Evolutionary conservation across 2,888 invertebrate species (phyloP).

Genomic region (Melinopterus prodromus): DNA sequence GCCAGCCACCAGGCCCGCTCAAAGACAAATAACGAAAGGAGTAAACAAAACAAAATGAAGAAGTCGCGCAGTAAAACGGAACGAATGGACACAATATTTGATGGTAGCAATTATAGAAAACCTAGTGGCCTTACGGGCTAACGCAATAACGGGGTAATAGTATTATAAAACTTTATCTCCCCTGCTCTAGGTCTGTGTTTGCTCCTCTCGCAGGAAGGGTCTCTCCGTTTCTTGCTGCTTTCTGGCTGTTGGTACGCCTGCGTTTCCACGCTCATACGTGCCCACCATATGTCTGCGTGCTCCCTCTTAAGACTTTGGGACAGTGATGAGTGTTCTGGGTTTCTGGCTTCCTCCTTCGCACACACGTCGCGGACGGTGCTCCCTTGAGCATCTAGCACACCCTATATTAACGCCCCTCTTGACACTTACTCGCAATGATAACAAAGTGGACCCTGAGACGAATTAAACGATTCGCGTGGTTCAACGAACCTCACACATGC

Average conservation of each 20-base stretch:
- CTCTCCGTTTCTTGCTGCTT: not conserved
- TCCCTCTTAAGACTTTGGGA: slow-evolving; percentile 11
- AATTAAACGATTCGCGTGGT: not conserved
- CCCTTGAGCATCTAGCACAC: not conserved
- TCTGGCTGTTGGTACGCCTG: slow-evolving; percentile 6
- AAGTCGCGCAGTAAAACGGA: slow-evolving; percentile 36
- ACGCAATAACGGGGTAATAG: slow-evolving; percentile 48
- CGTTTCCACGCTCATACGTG: not conserved
- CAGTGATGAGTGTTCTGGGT: slow-evolving; percentile 18
- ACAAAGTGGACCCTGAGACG: not conserved
- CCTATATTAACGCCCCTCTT: not conserved
- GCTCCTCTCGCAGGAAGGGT: not conserved
- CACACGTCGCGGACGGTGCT: not conserved
- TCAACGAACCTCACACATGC: too few relatives aligned
- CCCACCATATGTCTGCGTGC: slow-evolving; percentile 13
- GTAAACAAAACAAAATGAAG: slow-evolving; percentile 36
- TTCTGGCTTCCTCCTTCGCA: not conserved
- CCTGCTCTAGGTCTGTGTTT: slow-evolving; percentile 34
- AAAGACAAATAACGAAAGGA: slow-evolving; percentile 32
- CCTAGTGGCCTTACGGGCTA: slow-evolving; percentile 44
- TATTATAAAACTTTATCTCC: slow-evolving; percentile 42
- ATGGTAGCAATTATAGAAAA: slow-evolving; percentile 50
- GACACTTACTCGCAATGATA: not conserved
- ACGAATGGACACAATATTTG: slow-evolving; percentile 47
- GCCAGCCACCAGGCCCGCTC: not conserved